Evolutionary conservation across 2,888 invertebrate genomes (phyloP).

Genomic region (Brachylomia viminalis): DNA sequence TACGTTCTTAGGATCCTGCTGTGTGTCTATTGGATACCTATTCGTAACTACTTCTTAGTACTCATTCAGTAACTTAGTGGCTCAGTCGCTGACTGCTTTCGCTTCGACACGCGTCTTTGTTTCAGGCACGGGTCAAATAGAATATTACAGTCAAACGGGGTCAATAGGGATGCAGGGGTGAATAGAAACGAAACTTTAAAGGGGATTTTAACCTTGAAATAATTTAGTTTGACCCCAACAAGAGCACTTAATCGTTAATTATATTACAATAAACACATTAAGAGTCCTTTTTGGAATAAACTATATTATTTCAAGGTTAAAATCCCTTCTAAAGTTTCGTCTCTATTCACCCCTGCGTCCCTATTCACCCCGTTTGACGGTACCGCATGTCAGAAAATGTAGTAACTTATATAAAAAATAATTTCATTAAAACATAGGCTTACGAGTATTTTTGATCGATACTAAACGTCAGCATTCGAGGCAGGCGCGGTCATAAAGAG

Average conservation of each 20-base stretch:
- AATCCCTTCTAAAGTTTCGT: too few species aligned
- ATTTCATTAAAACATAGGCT: not conserved
- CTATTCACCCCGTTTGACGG: too few species aligned
- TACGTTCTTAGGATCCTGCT: not conserved
- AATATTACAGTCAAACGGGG: too few species aligned
- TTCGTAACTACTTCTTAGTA: constrained; percentile 1
- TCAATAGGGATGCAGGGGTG: too few species aligned
- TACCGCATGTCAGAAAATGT: constrained; percentile 6
- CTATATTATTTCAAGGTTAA: too few species aligned
- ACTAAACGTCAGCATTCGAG: not conserved
- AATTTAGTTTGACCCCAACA: too few species aligned
- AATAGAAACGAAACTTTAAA: too few species aligned
- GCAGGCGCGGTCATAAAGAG: not conserved
- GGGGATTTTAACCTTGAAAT: too few species aligned
- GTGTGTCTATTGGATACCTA: not conserved
- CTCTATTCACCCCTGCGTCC: too few species aligned
- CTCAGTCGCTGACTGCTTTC: not conserved
- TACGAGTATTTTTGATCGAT: constrained; percentile 29
- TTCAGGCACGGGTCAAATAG: not conserved
- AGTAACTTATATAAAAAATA: not conserved
- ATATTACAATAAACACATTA: too few species aligned
- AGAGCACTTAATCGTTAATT: too few species aligned
- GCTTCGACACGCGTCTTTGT: not conserved
- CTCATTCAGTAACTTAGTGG: not conserved
- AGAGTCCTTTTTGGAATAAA: too few species aligned